A percentile compares a stretch with the other conserved stretches of the same genome.
These are phyloP conservation scores for Melolontha melolontha DNA, from an alignment of 2,888 invertebrate species.

Conservation along the genomic window DNA sequence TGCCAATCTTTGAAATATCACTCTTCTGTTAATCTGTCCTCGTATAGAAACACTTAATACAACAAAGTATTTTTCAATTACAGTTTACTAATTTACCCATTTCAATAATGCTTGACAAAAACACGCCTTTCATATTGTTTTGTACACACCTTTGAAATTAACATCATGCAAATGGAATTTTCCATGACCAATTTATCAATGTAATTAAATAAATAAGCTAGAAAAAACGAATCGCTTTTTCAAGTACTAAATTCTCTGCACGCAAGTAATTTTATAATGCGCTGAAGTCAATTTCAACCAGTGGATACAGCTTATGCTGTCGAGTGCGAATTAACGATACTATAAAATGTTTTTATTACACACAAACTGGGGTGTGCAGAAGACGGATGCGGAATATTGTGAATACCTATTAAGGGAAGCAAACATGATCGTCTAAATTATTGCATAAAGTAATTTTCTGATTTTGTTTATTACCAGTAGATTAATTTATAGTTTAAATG, in stretches of 20 bases:
- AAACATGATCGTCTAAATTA: background rate
- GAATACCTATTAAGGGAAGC: background rate
- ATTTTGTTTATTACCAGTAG: no score
- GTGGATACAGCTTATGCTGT: conserved; percentile 3
- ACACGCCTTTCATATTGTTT: no score
- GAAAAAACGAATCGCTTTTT: conserved; percentile 1
- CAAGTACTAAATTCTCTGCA: conserved; percentile 2
- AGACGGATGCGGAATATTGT: conserved; percentile 1
- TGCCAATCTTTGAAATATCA: no score
- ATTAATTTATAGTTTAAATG: no score
- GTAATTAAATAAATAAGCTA: conserved; percentile 4
- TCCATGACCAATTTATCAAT: background rate
- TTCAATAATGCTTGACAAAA: no score
- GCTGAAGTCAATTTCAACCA: background rate
- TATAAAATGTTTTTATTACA: conserved; percentile 12
- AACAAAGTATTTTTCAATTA: no score
- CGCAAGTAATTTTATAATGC: conserved; percentile 13
- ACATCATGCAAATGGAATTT: no score
- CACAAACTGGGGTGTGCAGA: background rate
- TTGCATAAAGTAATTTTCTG: no score
- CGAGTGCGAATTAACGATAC: conserved; percentile 22
- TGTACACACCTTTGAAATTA: no score
- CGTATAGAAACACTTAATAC: no score
- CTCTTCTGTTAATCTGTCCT: no score
- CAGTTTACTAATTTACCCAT: no score